These are phyloP conservation scores for Drosophila nikananu DNA, from an alignment of 1,140 invertebrate genomes.

Conservation along the genomic window DNA sequence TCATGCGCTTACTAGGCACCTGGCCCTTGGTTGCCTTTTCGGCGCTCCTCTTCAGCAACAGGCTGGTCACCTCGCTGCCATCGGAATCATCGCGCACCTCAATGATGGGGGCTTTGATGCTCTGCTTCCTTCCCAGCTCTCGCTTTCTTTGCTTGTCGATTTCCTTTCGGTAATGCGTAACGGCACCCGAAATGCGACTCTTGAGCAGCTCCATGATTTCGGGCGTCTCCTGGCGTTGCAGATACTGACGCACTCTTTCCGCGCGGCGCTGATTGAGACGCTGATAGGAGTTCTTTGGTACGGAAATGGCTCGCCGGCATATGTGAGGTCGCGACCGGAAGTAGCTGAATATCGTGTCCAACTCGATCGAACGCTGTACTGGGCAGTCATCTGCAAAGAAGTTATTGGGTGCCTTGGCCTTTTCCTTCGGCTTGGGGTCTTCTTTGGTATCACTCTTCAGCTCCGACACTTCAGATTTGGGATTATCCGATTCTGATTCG, in stretches of 20 bases:
- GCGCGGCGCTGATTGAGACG: slow-evolving; percentile 55
- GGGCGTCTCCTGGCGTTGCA: slow-evolving; percentile 25
- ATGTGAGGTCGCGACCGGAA: slow-evolving; percentile 32
- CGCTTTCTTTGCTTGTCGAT: slow-evolving; percentile 55
- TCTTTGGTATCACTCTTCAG: slow-evolving; percentile 5
- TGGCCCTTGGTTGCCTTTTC: neutral
- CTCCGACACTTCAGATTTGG: neutral
- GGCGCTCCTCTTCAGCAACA: neutral
- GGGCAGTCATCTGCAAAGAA: neutral
- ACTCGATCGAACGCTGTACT: slow-evolving; percentile 36
- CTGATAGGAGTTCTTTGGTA: slow-evolving; percentile 64
- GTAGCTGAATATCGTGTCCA: slow-evolving; percentile 50
- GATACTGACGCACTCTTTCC: neutral
- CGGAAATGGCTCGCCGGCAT: slow-evolving; percentile 58
- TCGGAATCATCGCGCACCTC: slow-evolving; percentile 64
- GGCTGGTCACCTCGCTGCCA: slow-evolving; percentile 15
- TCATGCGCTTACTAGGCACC: slow-evolving; percentile 26
- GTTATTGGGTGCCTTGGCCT: neutral
- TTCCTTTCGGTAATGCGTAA: slow-evolving; percentile 58
- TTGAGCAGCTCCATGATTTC: slow-evolving; percentile 36
- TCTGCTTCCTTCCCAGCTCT: slow-evolving; percentile 5
- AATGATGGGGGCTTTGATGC: slow-evolving; percentile 16
- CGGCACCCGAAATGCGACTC: slow-evolving; percentile 32
- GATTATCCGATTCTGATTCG: neutral
- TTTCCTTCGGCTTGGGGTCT: neutral